Conservation (phyloP, 2,797 vertebrate genomes). For the Fistularia tabacaria region DNA sequence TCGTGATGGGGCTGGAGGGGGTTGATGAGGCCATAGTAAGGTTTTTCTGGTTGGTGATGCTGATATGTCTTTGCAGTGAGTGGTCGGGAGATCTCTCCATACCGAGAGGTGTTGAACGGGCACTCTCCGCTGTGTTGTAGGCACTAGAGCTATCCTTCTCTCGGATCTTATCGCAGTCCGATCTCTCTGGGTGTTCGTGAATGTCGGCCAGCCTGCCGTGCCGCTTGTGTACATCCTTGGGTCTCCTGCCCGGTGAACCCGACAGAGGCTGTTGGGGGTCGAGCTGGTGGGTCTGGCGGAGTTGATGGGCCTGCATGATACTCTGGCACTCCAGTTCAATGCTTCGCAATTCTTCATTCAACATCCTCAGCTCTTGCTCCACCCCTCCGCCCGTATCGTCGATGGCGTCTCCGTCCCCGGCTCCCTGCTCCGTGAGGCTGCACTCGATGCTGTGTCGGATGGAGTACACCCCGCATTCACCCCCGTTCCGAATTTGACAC, state of each 20-base stretch:
- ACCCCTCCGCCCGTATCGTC: slow-evolving; percentile 74
- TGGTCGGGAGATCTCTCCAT: slow-evolving; percentile 83
- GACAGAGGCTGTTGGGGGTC: slow-evolving; percentile 29
- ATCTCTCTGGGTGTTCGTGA: slow-evolving; percentile 85
- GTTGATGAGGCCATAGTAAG: slow-evolving; percentile 65
- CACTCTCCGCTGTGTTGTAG: slow-evolving; percentile 94
- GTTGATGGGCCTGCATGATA: slow-evolving; percentile 92
- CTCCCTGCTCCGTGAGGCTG: slow-evolving; percentile 75
- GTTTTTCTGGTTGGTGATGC: slow-evolving; percentile 90
- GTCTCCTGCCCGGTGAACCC: slow-evolving; percentile 46
- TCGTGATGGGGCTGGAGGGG: slow-evolving; percentile 53
- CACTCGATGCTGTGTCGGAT: slow-evolving; percentile 91
- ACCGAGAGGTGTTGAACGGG: slow-evolving; percentile 85
- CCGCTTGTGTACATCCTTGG: slow-evolving; percentile 64
- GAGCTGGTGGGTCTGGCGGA: slow-evolving; percentile 78
- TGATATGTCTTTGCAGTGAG: slow-evolving; percentile 84
- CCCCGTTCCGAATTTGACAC: slow-evolving; percentile 88
- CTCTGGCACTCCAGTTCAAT: slow-evolving; percentile 95
- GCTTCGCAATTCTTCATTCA: slow-evolving; percentile 91
- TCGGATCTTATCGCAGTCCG: slow-evolving; percentile 69
- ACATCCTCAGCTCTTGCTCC: slow-evolving; percentile 87
- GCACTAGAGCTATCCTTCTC: slow-evolving; percentile 97
- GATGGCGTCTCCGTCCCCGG: slow-evolving; percentile 65
- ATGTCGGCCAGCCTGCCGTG: slow-evolving; percentile 85
- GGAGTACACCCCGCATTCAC: slow-evolving; percentile 90